Base-by-base conservation (phyloP, 2,113 vertebrate genomes). In the Maccullochella peelii region DNA sequence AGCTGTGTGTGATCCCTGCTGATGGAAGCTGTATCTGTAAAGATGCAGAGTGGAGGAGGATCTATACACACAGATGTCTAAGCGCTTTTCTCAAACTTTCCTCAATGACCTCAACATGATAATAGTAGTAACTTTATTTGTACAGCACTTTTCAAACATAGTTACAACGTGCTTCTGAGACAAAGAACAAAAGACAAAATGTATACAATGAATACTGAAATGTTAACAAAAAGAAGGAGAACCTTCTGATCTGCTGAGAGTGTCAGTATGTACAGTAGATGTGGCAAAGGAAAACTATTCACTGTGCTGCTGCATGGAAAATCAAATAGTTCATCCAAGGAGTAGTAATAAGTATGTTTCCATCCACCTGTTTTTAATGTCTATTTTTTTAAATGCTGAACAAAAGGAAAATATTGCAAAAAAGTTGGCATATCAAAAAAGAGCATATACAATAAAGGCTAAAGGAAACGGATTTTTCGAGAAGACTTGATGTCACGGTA, bases 1-100 rank as follows among this genome's bases (percentile, higher is more conserved):
- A 79, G 59, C 42, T 33, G 21, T 61, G 70, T 77, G 78, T 49
- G 47, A 76, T 76, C 40, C 55, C 36, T 54, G 63, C 36, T 58
- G 65, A 63, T 16, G 36, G 23, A 77, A 63, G 52, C 14, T 42
- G n/a, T 40, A 50, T 42, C 57, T 70, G 30, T 70, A 62, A 57
- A 79, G 18, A 40, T 52, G 27, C 5, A 9, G 18, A 40, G 23
- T 44, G 33, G 68, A 62, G 62, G 23, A 49, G 14, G 15, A 33
- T 49, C 12, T 55, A n/a, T 36, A 55, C 1, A 80, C 49, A n/a
- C 25, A 16, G n/a, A 71, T 27, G 57, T 52, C 33, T 15, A 23
- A 33, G 47, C 15, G 11, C n/a, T 30, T 72, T 47, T 67, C 38
- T 40, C 21, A 77, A 18, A 55, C 50, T n/a, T 42, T 55, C 18